Evolutionary conservation across 2,113 vertebrate genomes (phyloP).

Genomic region (Dipodomys stephensi): DNA sequence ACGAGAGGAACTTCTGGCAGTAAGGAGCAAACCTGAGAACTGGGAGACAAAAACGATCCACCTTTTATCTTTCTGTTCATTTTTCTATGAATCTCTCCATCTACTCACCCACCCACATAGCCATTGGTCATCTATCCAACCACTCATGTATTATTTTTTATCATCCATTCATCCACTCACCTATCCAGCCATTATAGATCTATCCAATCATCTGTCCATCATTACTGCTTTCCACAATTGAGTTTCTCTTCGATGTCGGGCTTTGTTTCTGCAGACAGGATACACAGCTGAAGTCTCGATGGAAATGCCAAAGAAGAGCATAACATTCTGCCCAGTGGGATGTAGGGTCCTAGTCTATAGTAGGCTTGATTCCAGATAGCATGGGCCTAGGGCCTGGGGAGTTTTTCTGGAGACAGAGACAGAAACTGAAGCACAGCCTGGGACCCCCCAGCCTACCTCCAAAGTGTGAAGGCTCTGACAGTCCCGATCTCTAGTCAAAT

Average conservation of each 20-base stretch:
- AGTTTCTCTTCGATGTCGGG: not conserved
- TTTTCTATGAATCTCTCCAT: not conserved
- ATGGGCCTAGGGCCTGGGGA: not conserved
- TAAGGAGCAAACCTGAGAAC: not conserved
- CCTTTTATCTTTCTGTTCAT: not conserved
- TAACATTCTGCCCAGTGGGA: not conserved
- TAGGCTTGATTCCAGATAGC: not conserved
- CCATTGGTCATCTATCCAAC: too few species aligned
- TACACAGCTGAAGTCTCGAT: too few species aligned
- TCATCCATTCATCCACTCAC: too few species aligned
- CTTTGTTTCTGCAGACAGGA: not conserved
- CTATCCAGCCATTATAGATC: too few species aligned
- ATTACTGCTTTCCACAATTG: not conserved
- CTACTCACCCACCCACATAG: too few species aligned
- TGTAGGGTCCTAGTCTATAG: not conserved
- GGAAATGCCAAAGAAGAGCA: not conserved
- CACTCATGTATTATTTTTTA: too few species aligned
- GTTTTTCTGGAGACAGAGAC: not conserved
- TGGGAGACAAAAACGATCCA: not conserved
- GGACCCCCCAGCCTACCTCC: not conserved
- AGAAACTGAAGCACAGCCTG: not conserved
- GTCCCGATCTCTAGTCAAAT: not conserved
- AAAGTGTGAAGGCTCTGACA: not conserved
- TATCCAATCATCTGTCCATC: not conserved
- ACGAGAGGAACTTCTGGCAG: not conserved